A percentile compares a stretch with the other conserved stretches of the same genome.
Conservation (phyloP, 1,140 invertebrate genomes). For the Cotesia chilonis region DNA sequence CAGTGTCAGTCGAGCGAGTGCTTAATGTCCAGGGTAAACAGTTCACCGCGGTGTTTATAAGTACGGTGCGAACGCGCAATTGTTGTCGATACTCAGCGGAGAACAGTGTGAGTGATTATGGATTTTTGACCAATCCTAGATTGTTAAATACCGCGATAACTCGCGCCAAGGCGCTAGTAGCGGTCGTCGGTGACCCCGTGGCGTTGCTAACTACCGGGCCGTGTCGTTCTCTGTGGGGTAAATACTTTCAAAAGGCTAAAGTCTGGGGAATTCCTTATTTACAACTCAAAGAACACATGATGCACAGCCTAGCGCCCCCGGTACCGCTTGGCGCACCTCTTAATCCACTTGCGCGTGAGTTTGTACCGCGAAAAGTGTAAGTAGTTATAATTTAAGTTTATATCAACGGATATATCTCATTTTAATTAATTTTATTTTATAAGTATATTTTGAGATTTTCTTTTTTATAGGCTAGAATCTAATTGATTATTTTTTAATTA, state of each 20-base stretch:
- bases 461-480: neutral
- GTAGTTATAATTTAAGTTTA: slow-evolving; percentile 43
- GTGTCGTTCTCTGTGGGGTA: slow-evolving; percentile 86
- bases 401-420: too few species aligned
- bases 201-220: slow-evolving; percentile 84
- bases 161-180: slow-evolving; percentile 85
- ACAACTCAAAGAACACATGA: slow-evolving; percentile 70
- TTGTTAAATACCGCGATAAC: slow-evolving; percentile 89
- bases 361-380: slow-evolving; percentile 73
- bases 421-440: neutral
- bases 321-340: slow-evolving; percentile 79
- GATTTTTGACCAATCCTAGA: slow-evolving; percentile 86
- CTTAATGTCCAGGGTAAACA: slow-evolving; percentile 92
- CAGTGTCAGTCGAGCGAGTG: slow-evolving; percentile 85
- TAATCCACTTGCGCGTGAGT: slow-evolving; percentile 85
- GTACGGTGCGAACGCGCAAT: slow-evolving; percentile 83
- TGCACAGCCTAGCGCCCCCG: slow-evolving; percentile 70
- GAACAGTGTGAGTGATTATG: slow-evolving; percentile 78
- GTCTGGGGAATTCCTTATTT: slow-evolving; percentile 79
- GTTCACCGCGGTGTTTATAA: slow-evolving; percentile 85
- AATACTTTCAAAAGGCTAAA: slow-evolving; percentile 80
- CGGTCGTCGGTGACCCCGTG: slow-evolving; percentile 87
- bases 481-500: too few species aligned
- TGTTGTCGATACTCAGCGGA: slow-evolving; percentile 67
- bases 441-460: slow-evolving; percentile 1